phyloP scores from a whole-genome alignment of 2,888 invertebrate genomes.

The Aquatica leii region DNA sequence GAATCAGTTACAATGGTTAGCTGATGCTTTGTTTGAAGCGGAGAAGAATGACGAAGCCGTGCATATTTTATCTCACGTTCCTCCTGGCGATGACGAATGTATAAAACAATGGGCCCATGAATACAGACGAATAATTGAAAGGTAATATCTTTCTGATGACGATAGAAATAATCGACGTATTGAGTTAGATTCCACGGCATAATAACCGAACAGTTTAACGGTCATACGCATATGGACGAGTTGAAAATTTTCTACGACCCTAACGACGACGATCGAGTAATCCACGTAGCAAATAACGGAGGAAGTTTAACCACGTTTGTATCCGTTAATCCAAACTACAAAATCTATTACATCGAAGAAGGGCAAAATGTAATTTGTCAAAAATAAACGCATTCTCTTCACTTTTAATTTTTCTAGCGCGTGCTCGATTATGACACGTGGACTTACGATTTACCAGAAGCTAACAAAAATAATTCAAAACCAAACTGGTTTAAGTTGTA shows the following conservation, averaged over 20 bases:
- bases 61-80: constrained; percentile 55
- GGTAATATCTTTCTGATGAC: constrained; percentile 27
- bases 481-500: constrained; percentile 78
- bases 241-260: constrained; percentile 74
- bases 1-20: constrained; percentile 83
- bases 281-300: constrained; percentile 79
- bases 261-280: constrained; percentile 64
- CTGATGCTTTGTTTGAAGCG: constrained; percentile 74
- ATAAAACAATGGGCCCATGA: constrained; percentile 74
- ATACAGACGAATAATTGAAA: constrained; percentile 62
- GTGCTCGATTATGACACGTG: constrained; percentile 72
- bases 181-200: not conserved
- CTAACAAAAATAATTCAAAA: constrained; percentile 68
- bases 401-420: not conserved
- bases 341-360: constrained; percentile 49
- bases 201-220: constrained; percentile 78
- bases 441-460: constrained; percentile 76
- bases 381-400: too few relatives aligned
- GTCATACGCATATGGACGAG: constrained; percentile 83
- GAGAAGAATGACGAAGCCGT: constrained; percentile 74
- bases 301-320: constrained; percentile 52
- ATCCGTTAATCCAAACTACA: constrained; percentile 69
- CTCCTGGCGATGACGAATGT: constrained; percentile 65
- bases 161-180: not conserved
- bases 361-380: constrained; percentile 51